Conservation (phyloP, 2,888 invertebrate species). For the Pemphredon lugubris region DNA sequence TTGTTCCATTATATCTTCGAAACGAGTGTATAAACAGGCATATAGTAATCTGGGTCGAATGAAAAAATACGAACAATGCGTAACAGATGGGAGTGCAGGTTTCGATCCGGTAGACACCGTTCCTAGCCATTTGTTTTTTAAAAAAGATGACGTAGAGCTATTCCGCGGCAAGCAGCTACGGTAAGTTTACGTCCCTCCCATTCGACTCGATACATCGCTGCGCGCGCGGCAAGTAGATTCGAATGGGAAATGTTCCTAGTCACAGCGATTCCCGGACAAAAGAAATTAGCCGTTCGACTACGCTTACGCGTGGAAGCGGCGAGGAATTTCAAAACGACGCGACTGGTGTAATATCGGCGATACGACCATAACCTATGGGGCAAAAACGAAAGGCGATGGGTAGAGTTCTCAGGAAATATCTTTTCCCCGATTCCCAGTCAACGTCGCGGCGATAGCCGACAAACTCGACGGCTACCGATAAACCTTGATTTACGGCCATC, state of each 20-base stretch:
- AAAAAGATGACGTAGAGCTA: no score
- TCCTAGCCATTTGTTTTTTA: conserved; percentile 11
- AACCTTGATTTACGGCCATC: conserved; percentile 3
- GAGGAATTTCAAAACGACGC: background rate
- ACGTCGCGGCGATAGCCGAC: background rate
- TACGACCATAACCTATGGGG: background rate
- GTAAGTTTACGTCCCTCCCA: no score
- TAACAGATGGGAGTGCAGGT: conserved; percentile 40
- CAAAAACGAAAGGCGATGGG: background rate
- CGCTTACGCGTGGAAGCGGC: no score
- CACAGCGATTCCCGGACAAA: no score
- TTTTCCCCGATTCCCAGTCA: background rate
- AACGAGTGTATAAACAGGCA: conserved; percentile 45
- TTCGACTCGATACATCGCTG: no score
- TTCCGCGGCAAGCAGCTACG: no score
- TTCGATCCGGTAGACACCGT: conserved; percentile 14
- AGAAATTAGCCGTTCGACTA: no score
- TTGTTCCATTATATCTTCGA: conserved; percentile 53
- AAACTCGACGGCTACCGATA: conserved; percentile 1
- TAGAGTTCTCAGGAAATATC: conserved; percentile 1
- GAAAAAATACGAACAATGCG: conserved; percentile 35
- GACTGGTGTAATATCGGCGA: background rate
- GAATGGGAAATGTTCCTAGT: no score
- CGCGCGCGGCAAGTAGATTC: no score
- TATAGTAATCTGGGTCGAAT: conserved; percentile 47